Percentiles rank a stretch among this genome's conserved stretches.
These are phyloP conservation scores for Stenodera caucasica DNA, from an alignment of 2,888 invertebrate species.

Conservation along the genomic window DNA sequence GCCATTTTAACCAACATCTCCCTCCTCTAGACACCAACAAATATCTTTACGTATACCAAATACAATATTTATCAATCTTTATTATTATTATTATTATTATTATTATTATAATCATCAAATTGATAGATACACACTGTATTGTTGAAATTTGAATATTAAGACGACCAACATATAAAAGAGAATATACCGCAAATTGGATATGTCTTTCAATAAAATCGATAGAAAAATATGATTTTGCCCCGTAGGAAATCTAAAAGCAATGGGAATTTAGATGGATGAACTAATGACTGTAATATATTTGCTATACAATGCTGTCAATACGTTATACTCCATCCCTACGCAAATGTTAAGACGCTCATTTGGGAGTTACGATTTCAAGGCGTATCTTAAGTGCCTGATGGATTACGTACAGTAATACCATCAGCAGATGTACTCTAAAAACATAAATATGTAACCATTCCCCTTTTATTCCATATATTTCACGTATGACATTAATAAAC, in stretches of 20 bases:
- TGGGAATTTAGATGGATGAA: conserved; percentile 12
- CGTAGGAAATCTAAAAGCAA: conserved; percentile 11
- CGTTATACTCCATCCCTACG: conserved; percentile 18
- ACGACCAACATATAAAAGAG: background rate
- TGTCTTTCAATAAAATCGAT: conserved; percentile 4
- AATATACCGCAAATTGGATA: background rate
- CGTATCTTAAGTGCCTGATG: conserved; percentile 30
- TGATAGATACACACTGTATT: no score
- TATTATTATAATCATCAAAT: no score
- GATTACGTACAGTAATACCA: conserved; percentile 24
- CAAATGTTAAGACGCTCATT: conserved; percentile 24
- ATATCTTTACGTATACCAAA: background rate
- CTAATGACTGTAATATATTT: conserved; percentile 9
- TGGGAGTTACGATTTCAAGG: conserved; percentile 29
- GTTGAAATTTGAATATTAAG: background rate
- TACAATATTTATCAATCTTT: background rate
- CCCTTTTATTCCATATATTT: background rate
- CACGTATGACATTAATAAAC: background rate
- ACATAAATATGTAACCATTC: conserved; percentile 7
- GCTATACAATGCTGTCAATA: conserved; percentile 12
- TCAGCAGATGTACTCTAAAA: conserved; percentile 8
- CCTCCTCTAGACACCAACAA: background rate
- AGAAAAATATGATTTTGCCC: conserved; percentile 7
- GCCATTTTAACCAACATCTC: conserved; percentile 4
- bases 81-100: no score